Conservation (phyloP, 1,140 invertebrate species). For the Apis cerana region DNA sequence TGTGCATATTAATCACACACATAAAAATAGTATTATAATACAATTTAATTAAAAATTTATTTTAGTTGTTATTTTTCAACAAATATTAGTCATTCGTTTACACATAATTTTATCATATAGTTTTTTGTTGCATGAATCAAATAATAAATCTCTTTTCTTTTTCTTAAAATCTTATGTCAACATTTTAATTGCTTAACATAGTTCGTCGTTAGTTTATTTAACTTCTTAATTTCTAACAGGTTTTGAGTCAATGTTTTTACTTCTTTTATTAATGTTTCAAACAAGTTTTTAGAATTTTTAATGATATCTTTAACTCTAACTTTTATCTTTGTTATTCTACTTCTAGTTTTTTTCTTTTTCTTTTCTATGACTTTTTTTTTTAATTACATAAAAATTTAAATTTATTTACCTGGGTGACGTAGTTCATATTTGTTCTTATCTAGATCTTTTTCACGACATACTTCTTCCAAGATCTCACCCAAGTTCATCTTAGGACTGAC, state of each 20-base stretch:
- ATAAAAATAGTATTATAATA: background rate
- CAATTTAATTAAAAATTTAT: background rate
- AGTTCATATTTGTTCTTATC: slow-evolving; percentile 89
- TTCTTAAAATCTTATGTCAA: background rate
- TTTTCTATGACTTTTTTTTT: background rate
- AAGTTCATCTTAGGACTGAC: slow-evolving; percentile 86
- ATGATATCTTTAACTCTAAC: background rate
- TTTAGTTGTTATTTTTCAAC: background rate
- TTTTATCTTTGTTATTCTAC: background rate
- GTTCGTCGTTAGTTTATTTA: background rate
- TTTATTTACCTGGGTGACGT: slow-evolving; percentile 86
- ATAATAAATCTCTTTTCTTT: background rate
- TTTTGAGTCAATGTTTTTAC: background rate
- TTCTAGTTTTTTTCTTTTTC: background rate
- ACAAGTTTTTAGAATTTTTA: background rate
- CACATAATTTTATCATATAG: slow-evolving; percentile 7
- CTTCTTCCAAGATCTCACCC: slow-evolving; percentile 86
- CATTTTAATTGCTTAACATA: background rate
- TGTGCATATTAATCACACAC: background rate
- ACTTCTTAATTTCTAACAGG: background rate
- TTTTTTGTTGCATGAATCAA: background rate
- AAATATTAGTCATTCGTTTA: background rate
- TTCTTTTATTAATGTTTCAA: no score
- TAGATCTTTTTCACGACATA: slow-evolving; percentile 91
- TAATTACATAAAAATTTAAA: background rate